phyloP scores from a whole-genome alignment of 2,797 vertebrate genomes.

The Aselliscus stoliczkanus region DNA sequence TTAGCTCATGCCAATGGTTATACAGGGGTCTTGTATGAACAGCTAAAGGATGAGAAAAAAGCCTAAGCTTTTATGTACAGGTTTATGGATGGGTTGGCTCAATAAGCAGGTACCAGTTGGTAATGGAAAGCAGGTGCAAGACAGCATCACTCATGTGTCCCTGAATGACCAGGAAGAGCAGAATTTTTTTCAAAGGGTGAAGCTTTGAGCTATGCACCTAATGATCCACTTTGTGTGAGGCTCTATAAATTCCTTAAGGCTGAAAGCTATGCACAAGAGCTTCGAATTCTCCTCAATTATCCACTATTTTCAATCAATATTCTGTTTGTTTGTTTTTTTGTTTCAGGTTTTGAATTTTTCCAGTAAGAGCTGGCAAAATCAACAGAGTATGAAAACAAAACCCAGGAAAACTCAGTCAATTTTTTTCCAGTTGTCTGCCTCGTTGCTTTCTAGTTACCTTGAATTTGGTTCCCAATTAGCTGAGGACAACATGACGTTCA shows the following conservation, averaged over 20 bases:
- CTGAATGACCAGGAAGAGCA: not conserved
- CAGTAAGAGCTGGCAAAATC: constrained; percentile 54
- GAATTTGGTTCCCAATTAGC: constrained; percentile 82
- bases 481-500: constrained; percentile 97
- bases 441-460: constrained; percentile 36
- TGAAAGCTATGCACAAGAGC: not conserved
- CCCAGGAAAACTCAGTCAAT: constrained; percentile 66
- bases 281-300: not conserved
- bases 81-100: not conserved
- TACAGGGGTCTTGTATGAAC: not conserved
- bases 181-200: not conserved
- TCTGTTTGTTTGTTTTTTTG: not conserved
- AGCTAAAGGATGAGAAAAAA: not conserved
- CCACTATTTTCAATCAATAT: not conserved
- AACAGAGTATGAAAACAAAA: constrained; percentile 62
- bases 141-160: not conserved
- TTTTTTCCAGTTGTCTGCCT: constrained; percentile 60
- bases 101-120: not conserved
- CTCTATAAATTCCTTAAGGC: not conserved
- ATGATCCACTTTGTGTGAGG: not conserved
- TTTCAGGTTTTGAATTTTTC: constrained; percentile 36
- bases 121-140: not conserved
- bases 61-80: not conserved
- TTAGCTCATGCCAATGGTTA: not conserved
- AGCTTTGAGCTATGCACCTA: not conserved